phyloP scores from a whole-genome alignment of 2,113 vertebrate species.

The Cyanoderma ruficeps region DNA sequence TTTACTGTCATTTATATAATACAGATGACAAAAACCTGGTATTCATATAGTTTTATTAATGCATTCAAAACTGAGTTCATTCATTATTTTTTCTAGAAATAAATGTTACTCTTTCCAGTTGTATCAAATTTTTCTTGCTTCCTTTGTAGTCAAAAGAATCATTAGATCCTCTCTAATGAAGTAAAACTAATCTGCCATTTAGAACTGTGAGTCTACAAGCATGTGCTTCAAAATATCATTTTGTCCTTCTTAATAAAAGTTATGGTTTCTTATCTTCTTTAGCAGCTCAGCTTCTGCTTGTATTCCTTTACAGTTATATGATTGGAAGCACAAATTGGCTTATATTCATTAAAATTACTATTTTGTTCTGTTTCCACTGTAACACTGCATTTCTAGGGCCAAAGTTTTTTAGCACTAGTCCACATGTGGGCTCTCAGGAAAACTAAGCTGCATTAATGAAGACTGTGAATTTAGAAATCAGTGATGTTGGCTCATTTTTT shows the following conservation, averaged over 20 bases:
- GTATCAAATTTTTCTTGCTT: neutral
- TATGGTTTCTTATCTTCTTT: neutral
- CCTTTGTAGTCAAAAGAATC: neutral
- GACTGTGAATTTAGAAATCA: neutral
- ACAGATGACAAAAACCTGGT: neutral
- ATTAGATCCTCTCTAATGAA: neutral
- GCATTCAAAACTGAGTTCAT: neutral
- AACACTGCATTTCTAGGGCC: neutral
- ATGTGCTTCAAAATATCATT: neutral
- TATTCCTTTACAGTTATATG: neutral
- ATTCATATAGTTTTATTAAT: neutral
- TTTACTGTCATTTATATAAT: neutral
- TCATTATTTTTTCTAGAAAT: neutral
- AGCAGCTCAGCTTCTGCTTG: neutral
- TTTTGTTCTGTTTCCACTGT: neutral
- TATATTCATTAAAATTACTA: neutral
- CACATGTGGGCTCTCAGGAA: neutral
- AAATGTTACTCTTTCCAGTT: neutral
- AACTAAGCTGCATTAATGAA: neutral
- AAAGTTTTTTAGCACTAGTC: neutral
- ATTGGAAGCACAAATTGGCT: neutral
- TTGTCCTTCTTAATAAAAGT: neutral
- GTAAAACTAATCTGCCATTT: conserved; percentile 20
- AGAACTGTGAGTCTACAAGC: neutral
- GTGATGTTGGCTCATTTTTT: neutral